Base-by-base conservation (phyloP, 2,888 invertebrate species). In the Horisme vitalbata region DNA sequence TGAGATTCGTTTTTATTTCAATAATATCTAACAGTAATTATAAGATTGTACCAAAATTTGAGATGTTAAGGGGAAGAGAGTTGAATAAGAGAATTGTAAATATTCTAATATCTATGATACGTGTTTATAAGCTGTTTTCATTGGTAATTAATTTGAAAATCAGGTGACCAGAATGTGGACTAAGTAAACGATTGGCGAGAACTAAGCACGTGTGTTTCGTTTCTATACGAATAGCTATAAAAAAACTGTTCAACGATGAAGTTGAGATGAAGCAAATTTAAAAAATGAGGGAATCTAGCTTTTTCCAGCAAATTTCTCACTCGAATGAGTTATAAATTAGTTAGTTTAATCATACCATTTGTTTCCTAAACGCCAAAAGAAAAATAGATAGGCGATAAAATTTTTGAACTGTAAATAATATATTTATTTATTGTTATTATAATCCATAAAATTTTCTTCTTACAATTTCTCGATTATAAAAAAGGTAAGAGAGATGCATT, bases 381-480 rank as follows among this genome's bases (percentile, higher is more conserved):
- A 69, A 75, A 77, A 85, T 88, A 87, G 85, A 83, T 87, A 86
- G 87, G 86, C 77, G 76, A 83, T 80, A 82, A 84, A 83, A 79
- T 66, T 75, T 79, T 84, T 80, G 44, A 74, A 80, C 76, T 89
- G 88, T 89, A 88, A 84, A 88, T 89, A 89, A 87, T 82, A 87
- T 82, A 83, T 85, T 87, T 87, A 89, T 89, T 89, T 88, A 81
- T 79, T 86, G 86, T 89, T 89, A 83, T 83, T 74, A 85, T 87
- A 85, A 52, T 86, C 84, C 85, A 83, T 81, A 83, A 80, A 70
- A 76, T 50, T 82, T 83, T 84, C 83, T 83, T 85, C 86, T 83
- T 82, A 81, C 81, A 38, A 83, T 80, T 87, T 86, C 83, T 86
- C 81, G 76, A 88, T 83, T 85, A 77, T 83, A 83, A 84, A 86